Base-by-base conservation (phyloP, 2,797 vertebrate species). In the Ceyx erithaca region DNA sequence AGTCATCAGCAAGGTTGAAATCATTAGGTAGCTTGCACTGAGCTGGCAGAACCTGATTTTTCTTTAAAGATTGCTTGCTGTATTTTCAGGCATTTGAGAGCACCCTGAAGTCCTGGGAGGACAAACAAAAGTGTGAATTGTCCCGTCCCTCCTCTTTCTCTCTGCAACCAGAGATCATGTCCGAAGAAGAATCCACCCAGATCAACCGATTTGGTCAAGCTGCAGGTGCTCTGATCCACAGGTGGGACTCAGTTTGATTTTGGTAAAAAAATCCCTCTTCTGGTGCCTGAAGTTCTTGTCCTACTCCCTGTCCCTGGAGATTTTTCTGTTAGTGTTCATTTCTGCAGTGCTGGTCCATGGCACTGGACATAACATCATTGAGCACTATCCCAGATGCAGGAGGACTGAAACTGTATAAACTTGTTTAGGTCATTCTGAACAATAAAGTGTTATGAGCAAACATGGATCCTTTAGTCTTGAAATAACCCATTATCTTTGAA, bases 21-120 rank as follows among this genome's bases (percentile, higher is more conserved):
- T 80, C 30, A 78, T 40, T 17, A 30, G 51, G 33, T 71, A 62
- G 63, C 58, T 77, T 71, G 17, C 22, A 18, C 54, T 61, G 43
- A 33, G 41, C 70, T 80, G 54, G 22, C 58, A 67, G 15, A 80
- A 10, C 26, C 30, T 48, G 31, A 5, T 52, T 88, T 86, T 89
- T 35, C 15, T 31, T 84, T 45, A 76, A 1, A 1, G 51, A 67
- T 79, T 41, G 6, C 25, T 90, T 87, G 59, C 26, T 57, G 31
- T 55, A 55, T 78, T 91, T 94, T 25, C 85, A 99, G 99, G 99
- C 99, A 0, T 99, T 99, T 88, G 99, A 99, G 94, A 99, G 97
- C 96, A 99, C 99, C 10, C 94, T 99, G 57, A 99, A 99, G 94
- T 99, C 99, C 14, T 99, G 99, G 99, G 99, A 99, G 90, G 99